phyloP scores from a whole-genome alignment of 2,888 invertebrate genomes.

The Trypoxylon attenuatum region DNA sequence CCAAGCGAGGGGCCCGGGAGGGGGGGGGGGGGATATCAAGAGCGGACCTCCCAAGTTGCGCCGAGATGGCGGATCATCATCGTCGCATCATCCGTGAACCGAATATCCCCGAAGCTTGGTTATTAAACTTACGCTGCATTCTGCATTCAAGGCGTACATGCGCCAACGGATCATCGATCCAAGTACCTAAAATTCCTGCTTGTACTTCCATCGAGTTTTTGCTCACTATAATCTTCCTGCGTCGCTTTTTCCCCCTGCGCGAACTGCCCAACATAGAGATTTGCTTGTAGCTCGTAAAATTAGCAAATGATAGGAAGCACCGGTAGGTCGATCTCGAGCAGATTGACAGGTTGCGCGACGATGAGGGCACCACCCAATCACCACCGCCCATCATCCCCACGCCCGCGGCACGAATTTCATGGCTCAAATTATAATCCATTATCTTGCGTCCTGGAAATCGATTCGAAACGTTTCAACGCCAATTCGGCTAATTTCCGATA shows the following conservation, averaged over 20 bases:
- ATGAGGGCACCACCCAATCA: too few species aligned
- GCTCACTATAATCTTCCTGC: constrained; percentile 6
- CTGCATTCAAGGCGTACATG: constrained; percentile 29
- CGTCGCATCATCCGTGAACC: constrained; percentile 73
- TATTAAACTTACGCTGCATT: constrained; percentile 45
- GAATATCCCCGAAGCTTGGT: constrained; percentile 57
- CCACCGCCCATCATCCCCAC: too few species aligned
- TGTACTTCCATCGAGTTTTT: constrained; percentile 31
- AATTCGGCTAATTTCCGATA: too few species aligned
- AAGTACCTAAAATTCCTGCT: constrained; percentile 44
- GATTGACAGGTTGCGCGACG: not conserved
- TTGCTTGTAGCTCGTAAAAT: constrained; percentile 34
- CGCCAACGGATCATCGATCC: constrained; percentile 43
- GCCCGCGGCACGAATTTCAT: too few species aligned
- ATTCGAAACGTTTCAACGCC: too few species aligned
- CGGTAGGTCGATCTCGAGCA: not conserved
- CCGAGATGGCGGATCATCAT: constrained; percentile 74
- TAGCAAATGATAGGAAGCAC: constrained; percentile 23
- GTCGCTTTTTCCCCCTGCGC: constrained; percentile 12
- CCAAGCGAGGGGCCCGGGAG: constrained; percentile 50
- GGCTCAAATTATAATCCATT: too few species aligned
- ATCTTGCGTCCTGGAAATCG: too few species aligned
- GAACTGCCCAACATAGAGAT: constrained; percentile 20
- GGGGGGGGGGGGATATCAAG: constrained; percentile 69
- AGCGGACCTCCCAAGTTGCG: constrained; percentile 75